These are phyloP conservation scores for Achlya flavicornis DNA, from an alignment of 2,888 invertebrate species.

Conservation along the genomic window DNA sequence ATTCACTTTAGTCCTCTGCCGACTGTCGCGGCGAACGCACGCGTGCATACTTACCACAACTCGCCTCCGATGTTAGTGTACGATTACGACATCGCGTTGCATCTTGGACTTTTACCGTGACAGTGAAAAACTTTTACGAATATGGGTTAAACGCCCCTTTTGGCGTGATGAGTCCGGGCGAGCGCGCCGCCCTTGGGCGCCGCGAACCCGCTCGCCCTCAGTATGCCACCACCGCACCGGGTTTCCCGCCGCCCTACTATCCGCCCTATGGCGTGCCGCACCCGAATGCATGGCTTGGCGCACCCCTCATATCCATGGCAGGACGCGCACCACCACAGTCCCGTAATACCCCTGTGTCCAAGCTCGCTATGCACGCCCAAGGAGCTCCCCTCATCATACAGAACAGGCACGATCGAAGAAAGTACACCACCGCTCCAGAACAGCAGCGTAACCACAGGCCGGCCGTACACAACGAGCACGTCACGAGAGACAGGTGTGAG, in stretches of 20 bases:
- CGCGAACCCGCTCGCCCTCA: slow-evolving; percentile 82
- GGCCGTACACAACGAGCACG: slow-evolving; percentile 59
- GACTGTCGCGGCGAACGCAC: slow-evolving; percentile 74
- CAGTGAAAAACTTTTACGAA: slow-evolving; percentile 78
- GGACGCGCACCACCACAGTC: slow-evolving; percentile 79
- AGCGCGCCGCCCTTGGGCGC: slow-evolving; percentile 81
- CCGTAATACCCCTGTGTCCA: slow-evolving; percentile 85
- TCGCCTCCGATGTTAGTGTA: slow-evolving; percentile 78
- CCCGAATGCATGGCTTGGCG: slow-evolving; percentile 90
- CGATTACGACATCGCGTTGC: slow-evolving; percentile 80
- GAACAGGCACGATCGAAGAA: slow-evolving; percentile 84
- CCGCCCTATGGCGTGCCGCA: slow-evolving; percentile 80
- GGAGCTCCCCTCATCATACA: slow-evolving; percentile 92
- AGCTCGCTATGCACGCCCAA: slow-evolving; percentile 92
- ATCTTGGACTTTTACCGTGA: slow-evolving; percentile 77
- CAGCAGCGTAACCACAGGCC: slow-evolving; percentile 73
- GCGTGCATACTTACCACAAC: slow-evolving; percentile 58
- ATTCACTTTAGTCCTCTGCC: slow-evolving; percentile 80
- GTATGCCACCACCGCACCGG: slow-evolving; percentile 78
- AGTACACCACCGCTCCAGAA: slow-evolving; percentile 69
- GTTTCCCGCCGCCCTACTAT: slow-evolving; percentile 80
- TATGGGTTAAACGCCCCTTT: slow-evolving; percentile 89
- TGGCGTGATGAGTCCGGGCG: slow-evolving; percentile 80
- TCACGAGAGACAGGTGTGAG: slow-evolving; percentile 67
- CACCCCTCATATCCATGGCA: slow-evolving; percentile 92